These are phyloP conservation scores for Steinernema carpocapsae DNA, from an alignment of 2,888 invertebrate genomes.

Conservation along the genomic window DNA sequence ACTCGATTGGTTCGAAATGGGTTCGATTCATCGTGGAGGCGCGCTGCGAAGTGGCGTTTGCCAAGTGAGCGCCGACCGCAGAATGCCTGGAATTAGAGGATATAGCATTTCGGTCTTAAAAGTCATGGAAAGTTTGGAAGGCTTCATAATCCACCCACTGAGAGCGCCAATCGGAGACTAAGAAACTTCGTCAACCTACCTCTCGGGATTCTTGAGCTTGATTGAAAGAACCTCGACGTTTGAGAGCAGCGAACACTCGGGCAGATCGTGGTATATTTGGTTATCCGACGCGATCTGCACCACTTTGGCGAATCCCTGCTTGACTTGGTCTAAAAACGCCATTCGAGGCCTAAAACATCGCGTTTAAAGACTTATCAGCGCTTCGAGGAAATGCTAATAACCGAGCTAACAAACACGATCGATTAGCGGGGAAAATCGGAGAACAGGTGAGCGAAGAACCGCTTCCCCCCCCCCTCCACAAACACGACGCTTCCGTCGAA, in stretches of 20 bases:
- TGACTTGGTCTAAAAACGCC: conserved; percentile 45
- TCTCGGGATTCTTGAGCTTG: conserved; percentile 46
- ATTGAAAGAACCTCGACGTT: conserved; percentile 46
- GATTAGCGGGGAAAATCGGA: neutral
- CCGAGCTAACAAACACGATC: conserved; percentile 9
- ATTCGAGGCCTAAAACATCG: conserved; percentile 3
- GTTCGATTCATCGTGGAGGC: neutral
- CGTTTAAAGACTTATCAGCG: too few species aligned
- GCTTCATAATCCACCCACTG: neutral
- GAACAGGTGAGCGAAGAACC: neutral
- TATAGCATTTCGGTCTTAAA: neutral
- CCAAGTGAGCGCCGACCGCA: conserved; percentile 10
- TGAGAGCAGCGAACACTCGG: conserved; percentile 48
- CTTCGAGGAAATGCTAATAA: neutral
- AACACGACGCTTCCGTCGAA: neutral
- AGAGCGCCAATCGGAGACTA: neutral
- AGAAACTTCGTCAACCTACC: too few species aligned
- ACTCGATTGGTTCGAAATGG: conserved; percentile 43
- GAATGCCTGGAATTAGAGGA: conserved; percentile 17
- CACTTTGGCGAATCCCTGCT: conserved; percentile 50
- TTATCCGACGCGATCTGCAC: conserved; percentile 49
- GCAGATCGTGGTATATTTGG: conserved; percentile 51
- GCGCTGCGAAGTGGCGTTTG: neutral
- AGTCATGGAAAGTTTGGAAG: neutral
- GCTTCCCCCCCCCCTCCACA: neutral